phyloP scores from a whole-genome alignment of 2,888 invertebrate genomes.

The Brachylomia viminalis region DNA sequence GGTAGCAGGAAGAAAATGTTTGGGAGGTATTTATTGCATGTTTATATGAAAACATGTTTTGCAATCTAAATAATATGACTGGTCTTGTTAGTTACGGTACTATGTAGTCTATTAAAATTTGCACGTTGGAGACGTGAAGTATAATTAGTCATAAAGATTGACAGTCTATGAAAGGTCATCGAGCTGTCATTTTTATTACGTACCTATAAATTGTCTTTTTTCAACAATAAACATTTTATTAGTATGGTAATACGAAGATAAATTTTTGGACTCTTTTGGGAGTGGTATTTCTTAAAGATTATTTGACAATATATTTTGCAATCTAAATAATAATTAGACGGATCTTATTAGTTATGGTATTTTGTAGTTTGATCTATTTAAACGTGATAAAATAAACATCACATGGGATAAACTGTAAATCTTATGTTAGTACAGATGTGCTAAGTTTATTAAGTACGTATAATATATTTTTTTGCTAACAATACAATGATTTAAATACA shows the following conservation, averaged over 20 bases:
- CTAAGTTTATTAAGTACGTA: too few species aligned
- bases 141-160: too few species aligned
- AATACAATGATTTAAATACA: too few species aligned
- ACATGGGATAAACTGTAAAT: neutral
- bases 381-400: too few species aligned
- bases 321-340: neutral
- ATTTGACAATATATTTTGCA: neutral
- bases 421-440: neutral
- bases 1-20: neutral
- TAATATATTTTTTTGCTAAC: too few species aligned
- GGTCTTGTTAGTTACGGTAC: neutral
- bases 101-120: too few species aligned
- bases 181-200: too few species aligned
- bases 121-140: too few species aligned
- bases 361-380: neutral
- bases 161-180: too few species aligned
- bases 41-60: neutral
- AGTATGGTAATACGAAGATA: neutral
- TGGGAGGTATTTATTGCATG: neutral
- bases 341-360: neutral
- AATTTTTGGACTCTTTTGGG: neutral
- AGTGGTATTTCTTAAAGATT: neutral
- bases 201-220: too few species aligned
- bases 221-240: conserved; percentile 2
- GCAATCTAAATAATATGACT: neutral